Evolutionary conservation across 1,140 invertebrate genomes (phyloP), one percentile per base, ranked within the genome.

Genomic region (Meloidogyne chitwoodi): DNA sequence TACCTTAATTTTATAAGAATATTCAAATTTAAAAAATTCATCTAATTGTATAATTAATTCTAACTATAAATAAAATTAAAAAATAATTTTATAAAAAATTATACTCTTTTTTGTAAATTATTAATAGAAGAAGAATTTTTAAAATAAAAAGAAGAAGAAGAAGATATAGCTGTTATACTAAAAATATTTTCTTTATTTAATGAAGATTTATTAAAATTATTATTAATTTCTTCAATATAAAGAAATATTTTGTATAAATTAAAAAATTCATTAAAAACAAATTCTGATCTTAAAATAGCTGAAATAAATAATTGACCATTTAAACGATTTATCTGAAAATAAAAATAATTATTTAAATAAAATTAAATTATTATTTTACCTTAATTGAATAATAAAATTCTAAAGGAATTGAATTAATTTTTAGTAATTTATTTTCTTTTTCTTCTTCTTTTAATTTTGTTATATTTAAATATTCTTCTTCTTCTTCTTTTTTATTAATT

Each of bases 301-400:
- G 65, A 67, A 41, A 67, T 67, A 41, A 67, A 67, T 41, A 67
- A 67, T 19, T 67, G 65, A 19, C 65, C 65, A n/a, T 67, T 67
- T 41, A 22, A 24, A 34, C 38, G 65, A 41, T 67, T 67, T 41
- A 16, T 22, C 65, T 67, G 5, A 66, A 66, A 38, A 24, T 34
- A 29, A 5, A 19, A 66, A 22, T 16, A 19, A 34, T 10, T 19
- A 66, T 4, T 66, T 16, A 19, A 31, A 34, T 34, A 29, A 66
- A 41, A 41, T 41, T 0, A 41, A 41, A 14, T 41, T 12, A 41
- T 12, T 65, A 11, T 12, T 14, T 67, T 67, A 22, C 65, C 10
- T 67, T 67, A 41, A 19, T n/a, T n/a, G 65, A 67, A 41, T 67
- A 67, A 67, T 67, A 67, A n/a, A 24, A 41, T 67, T 67, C 65